Conservation (phyloP, 1,140 invertebrate species). For the Zophobas morio region DNA sequence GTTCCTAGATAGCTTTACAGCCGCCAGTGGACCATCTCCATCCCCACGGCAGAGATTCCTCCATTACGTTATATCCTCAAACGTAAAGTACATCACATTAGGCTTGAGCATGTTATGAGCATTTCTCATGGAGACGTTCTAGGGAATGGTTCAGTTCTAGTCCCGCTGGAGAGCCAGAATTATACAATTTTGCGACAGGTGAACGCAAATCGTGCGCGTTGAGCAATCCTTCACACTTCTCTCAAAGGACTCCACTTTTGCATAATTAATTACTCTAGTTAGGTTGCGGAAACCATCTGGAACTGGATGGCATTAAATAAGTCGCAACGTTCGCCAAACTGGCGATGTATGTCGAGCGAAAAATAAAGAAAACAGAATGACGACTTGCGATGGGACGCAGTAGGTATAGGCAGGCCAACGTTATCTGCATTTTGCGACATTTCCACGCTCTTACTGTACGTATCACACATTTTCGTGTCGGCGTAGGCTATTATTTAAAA, state of each 20-base stretch:
- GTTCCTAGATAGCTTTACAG: neutral
- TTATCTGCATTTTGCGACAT: conserved; percentile 2
- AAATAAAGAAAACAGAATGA: conserved; percentile 4
- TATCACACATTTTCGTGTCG: neutral
- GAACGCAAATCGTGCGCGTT: conserved; percentile 26
- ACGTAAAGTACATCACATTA: conserved; percentile 40
- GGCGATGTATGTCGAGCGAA: neutral
- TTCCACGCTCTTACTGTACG: neutral
- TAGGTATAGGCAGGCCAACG: neutral
- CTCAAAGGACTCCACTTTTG: conserved; percentile 32
- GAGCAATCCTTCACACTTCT: conserved; percentile 23
- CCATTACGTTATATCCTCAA: conserved; percentile 8
- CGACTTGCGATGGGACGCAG: neutral
- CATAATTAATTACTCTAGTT: conserved; percentile 40
- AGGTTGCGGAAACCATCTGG: conserved; percentile 22
- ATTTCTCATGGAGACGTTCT: conserved; percentile 37
- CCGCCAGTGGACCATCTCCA: neutral
- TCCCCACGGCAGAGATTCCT: neutral
- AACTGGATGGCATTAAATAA: neutral
- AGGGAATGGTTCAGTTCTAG: conserved; percentile 25
- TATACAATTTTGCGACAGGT: conserved; percentile 25
- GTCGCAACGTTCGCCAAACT: neutral
- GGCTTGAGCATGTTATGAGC: conserved; percentile 19
- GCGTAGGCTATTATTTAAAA: neutral
- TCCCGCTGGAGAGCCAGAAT: conserved; percentile 11